These are phyloP conservation scores for Phataginus tricuspis DNA, from an alignment of 2,797 vertebrate species.

Conservation along the genomic window DNA sequence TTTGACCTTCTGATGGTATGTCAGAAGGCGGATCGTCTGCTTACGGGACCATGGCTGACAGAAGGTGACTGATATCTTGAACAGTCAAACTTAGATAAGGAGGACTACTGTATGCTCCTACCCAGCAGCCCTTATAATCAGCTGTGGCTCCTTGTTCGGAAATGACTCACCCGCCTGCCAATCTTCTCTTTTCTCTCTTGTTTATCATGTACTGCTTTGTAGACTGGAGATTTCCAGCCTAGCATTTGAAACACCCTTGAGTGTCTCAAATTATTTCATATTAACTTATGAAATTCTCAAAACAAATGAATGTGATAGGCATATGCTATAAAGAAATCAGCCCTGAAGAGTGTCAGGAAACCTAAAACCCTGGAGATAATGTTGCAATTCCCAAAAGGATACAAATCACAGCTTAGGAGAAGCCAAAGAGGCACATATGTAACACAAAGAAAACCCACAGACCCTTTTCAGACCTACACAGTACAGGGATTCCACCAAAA, in stretches of 20 bases:
- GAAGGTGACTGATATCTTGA: no score
- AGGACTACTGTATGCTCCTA: not conserved
- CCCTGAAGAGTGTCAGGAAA: slow-evolving; percentile 43
- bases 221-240: not conserved
- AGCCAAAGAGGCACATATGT: not conserved
- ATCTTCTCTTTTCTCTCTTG: not conserved
- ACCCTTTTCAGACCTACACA: not conserved
- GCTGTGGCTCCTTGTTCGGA: not conserved
- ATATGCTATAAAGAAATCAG: not conserved
- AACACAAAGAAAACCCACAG: not conserved
- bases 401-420: not conserved
- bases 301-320: not conserved
- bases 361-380: slow-evolving; percentile 16
- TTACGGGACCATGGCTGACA: not conserved
- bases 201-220: not conserved
- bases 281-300: slow-evolving; percentile 57
- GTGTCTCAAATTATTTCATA: slow-evolving; percentile 46
- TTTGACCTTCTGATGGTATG: not conserved
- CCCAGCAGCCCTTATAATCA: not conserved
- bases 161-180: not conserved
- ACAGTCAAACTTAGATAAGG: not conserved
- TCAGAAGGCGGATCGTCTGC: not conserved
- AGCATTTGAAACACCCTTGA: not conserved
- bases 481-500: not conserved
- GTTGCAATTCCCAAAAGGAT: slow-evolving; percentile 31